Percentiles rank a stretch among this genome's conserved stretches.
Conservation (phyloP, 2,888 invertebrate species). For the Lypha dubia region DNA sequence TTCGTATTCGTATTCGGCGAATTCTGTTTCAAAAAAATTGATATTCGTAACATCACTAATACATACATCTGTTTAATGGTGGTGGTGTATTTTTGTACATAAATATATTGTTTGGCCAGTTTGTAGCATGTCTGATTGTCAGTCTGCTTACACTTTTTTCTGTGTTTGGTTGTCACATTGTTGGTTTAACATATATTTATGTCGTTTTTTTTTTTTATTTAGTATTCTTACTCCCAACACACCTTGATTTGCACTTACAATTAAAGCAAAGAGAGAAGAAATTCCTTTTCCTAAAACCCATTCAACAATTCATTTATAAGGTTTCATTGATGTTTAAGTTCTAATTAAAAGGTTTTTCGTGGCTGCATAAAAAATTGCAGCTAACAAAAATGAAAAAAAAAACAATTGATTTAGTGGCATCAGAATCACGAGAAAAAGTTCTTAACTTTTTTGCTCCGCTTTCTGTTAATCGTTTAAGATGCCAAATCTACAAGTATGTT, state of each 20-base stretch:
- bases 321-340: conserved; percentile 52
- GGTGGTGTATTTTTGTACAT: neutral
- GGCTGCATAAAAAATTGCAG: neutral
- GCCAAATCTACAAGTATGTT: neutral
- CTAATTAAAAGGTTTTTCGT: neutral
- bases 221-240: conserved; percentile 65
- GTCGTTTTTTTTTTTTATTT: conserved; percentile 31
- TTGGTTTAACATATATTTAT: conserved; percentile 56
- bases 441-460: conserved; percentile 12
- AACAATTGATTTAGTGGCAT: conserved; percentile 20
- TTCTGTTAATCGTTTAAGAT: conserved; percentile 28
- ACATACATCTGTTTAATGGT: conserved; percentile 15
- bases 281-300: conserved; percentile 38
- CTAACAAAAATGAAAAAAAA: neutral
- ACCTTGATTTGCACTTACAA: conserved; percentile 56
- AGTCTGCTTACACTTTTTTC: neutral
- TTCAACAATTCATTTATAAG: conserved; percentile 53
- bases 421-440: neutral
- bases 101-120: too few relatives aligned
- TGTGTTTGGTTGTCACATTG: conserved; percentile 44
- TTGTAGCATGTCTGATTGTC: neutral
- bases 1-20: too few relatives aligned
- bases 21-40: too few relatives aligned
- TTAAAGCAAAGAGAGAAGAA: neutral
- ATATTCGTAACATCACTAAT: neutral